Base-by-base conservation (phyloP, 2,113 vertebrate genomes). In the Otocyon megalotis region DNA sequence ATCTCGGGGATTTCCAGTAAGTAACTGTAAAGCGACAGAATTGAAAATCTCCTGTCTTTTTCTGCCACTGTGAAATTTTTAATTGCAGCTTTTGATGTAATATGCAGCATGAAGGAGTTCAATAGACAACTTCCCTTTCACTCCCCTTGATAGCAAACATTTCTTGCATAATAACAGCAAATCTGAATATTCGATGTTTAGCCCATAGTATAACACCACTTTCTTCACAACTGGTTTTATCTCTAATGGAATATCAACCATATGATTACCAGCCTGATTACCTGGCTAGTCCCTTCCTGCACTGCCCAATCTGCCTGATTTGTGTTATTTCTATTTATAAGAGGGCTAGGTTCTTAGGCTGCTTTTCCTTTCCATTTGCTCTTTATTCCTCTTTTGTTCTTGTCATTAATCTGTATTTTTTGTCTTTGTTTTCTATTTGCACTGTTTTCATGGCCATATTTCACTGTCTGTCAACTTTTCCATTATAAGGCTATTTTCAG, bases 1-100 rank as follows among this genome's bases (percentile, higher is more conserved):
- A 98, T 98, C 99, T 96, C 99, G 99, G 97, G 99, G 99, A 98
- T 95, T 98, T 98, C 98, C 99, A 63, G 99, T 99, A 98, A 99
- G 99, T 99, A 92, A 93, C 26, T 84, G 7, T 28, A 28, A 79
- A 22, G 2, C 15, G 28, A 65, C 14, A 88, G 82, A 89, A 96
- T 7, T 80, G 24, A 96, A 97, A 84, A 81, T 69, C 26, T 69
- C 11, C 30, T 37, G 10, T 74, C 12, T 76, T 88, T 89, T 83
- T 88, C 76, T 95, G 67, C 56, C 35, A 53, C 2, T 80, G 17
- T 86, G 60, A 92, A 81, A 13, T 11, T 83, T 92, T 77, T 62
- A 32, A 81, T 12, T 48, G 56, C 22, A 62, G 11, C 82, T 86
- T 96, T 96, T 76, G 92, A n/a, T 5, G 71, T 88, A 88, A 76